Evolutionary conservation across 2,113 vertebrate species (phyloP), one percentile per base, ranked within the genome.

Genomic region (Alces alces): DNA sequence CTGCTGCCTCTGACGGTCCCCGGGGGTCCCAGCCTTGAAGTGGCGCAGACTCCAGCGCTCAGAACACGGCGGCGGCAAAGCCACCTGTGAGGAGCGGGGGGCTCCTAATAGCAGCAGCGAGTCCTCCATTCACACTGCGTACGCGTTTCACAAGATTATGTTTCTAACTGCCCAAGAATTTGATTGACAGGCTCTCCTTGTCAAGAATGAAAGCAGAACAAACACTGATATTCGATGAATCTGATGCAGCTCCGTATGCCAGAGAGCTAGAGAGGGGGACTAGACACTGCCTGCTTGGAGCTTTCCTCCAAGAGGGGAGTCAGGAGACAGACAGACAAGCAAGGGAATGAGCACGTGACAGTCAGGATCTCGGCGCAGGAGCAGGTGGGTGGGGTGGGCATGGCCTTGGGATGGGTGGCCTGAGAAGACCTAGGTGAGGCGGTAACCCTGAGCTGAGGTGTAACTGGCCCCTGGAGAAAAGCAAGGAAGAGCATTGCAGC

Each of bases 291-390:
- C 30, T 19, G 5, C 36, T 21, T 1, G 33, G 14, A 28, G 45
- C 73, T 14, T 66, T 4, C 80, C 5, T 27, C 21, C 2, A n/a
- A 3, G 14, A 1, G 10, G 27, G 3, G 28, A 6, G 36, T 10
- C 4, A 0, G 19, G 87, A 43, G 4, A 15, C n/a, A 6, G 5
- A 14, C 19, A 25, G 93, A 14, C 39, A 36, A 3, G 52, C 3
- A 12, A 16, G 43, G 0, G 30, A 6, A 17, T 1, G 2, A 4
- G 5, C 52, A 1, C 0, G 6, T 30, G 55, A 10, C 0, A 10
- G 3, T 8, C 16, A 4, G 0, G 17, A 33, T 39, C 25, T 33
- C 2, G 2, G 86, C 0, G 9, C 45, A 25, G 79, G 30, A 25
- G 39, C 45, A 47, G 25, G 55, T 14, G 79, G 21, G 43, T 43